Evolutionary conservation across 2,888 invertebrate genomes (phyloP).

Genomic region (Anthrax anthrax): DNA sequence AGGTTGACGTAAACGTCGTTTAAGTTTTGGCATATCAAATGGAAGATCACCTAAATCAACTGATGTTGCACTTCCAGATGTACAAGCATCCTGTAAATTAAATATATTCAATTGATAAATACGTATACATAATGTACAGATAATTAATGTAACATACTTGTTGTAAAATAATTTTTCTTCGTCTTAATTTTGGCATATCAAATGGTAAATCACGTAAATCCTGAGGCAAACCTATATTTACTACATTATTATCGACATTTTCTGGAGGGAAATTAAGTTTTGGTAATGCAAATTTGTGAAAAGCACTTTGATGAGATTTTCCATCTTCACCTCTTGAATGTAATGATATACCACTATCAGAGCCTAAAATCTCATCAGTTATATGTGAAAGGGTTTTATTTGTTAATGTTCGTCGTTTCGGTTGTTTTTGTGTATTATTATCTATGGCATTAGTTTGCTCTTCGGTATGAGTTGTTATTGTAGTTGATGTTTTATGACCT

Average conservation of each 20-base stretch:
- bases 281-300: conserved; percentile 42
- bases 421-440: conserved; percentile 22
- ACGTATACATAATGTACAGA: not conserved
- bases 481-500: conserved; percentile 13
- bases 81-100: conserved; percentile 37
- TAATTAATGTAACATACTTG: conserved; percentile 30
- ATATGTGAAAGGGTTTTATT: conserved; percentile 49
- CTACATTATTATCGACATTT: conserved; percentile 23
- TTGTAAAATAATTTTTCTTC: conserved; percentile 50
- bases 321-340: conserved; percentile 68
- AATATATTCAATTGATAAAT: not conserved
- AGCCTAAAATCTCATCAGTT: conserved; percentile 62
- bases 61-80: conserved; percentile 55
- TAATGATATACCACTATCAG: conserved; percentile 78
- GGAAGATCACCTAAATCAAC: conserved; percentile 71
- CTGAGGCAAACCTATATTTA: conserved; percentile 38
- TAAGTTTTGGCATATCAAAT: conserved; percentile 82
- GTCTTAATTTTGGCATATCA: conserved; percentile 75
- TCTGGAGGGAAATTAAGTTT: conserved; percentile 41
- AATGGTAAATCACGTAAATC: conserved; percentile 71
- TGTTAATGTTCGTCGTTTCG: conserved; percentile 48
- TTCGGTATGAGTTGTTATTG: conserved; percentile 6
- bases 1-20: conserved; percentile 49
- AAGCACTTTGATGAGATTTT: conserved; percentile 45
- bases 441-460: conserved; percentile 13